These are phyloP conservation scores for Dromococcyx pavoninus DNA, from an alignment of 2,797 vertebrate species.

Conservation along the genomic window DNA sequence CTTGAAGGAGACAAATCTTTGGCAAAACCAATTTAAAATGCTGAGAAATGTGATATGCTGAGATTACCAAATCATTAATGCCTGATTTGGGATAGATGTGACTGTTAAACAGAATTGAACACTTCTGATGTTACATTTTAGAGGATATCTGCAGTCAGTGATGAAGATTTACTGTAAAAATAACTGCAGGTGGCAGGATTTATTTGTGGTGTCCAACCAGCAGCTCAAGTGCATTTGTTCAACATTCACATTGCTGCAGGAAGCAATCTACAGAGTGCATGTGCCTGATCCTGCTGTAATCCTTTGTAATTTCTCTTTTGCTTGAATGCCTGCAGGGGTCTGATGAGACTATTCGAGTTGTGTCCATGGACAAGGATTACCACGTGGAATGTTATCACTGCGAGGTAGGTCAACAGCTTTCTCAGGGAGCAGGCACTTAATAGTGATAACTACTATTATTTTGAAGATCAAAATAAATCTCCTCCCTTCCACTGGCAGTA, in stretches of 20 bases:
- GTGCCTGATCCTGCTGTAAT: not conserved
- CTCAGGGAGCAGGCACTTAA: not conserved
- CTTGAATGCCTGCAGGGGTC: constrained; percentile 82
- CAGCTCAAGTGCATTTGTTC: not conserved
- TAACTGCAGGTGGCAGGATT: constrained; percentile 10
- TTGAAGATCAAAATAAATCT: not conserved
- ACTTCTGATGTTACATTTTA: not conserved
- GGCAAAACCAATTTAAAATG: not conserved
- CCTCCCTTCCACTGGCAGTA: not conserved
- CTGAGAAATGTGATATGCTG: not conserved
- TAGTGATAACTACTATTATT: not conserved
- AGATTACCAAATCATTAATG: not conserved
- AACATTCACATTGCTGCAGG: not conserved
- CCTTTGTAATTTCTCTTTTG: not conserved
- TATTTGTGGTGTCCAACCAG: not conserved
- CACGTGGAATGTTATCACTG: constrained; percentile 96
- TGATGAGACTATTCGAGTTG: constrained; percentile 94
- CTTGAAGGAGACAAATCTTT: not conserved
- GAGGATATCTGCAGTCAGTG: not conserved
- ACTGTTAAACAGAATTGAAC: not conserved
- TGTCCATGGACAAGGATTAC: constrained; percentile 97
- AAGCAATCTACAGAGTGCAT: not conserved
- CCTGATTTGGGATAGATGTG: not conserved
- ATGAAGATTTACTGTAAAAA: not conserved
- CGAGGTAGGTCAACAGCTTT: constrained; percentile 81